A percentile compares a stretch with the other conserved stretches of the same genome.
phyloP scores from a whole-genome alignment of 2,113 vertebrate genomes.

The Jaculus jaculus region DNA sequence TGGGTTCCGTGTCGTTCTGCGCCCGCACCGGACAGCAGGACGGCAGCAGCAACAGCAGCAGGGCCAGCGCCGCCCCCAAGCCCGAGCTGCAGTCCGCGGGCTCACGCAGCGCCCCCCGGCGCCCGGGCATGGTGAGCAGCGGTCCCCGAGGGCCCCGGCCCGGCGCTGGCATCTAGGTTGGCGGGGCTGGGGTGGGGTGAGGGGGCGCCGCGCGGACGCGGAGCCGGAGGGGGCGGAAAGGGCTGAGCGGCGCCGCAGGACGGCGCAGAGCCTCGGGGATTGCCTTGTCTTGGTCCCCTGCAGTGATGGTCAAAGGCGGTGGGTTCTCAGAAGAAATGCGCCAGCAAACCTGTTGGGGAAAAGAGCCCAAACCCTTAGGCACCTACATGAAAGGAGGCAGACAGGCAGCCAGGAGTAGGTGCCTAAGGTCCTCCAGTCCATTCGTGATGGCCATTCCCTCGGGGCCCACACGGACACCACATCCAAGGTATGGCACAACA shows the following conservation, averaged over 20 bases:
- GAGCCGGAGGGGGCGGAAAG: neutral
- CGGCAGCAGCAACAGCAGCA: constrained; percentile 89
- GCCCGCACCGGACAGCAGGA: constrained; percentile 84
- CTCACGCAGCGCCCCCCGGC: constrained; percentile 77
- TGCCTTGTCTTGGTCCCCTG: neutral
- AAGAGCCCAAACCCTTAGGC: constrained; percentile 65
- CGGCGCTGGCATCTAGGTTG: constrained; percentile 54
- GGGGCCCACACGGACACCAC: neutral
- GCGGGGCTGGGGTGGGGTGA: too few species aligned
- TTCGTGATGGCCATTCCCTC: neutral
- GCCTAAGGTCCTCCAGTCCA: neutral
- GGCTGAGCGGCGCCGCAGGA: neutral
- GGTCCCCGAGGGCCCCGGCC: constrained; percentile 56
- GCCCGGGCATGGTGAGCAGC: constrained; percentile 75
- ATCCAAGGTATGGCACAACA: constrained; percentile 40
- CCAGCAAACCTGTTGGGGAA: constrained; percentile 78
- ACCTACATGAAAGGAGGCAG: neutral
- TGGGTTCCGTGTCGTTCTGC: constrained; percentile 98
- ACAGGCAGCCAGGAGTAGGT: neutral
- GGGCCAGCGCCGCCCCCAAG: constrained; percentile 87
- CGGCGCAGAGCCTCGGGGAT: neutral
- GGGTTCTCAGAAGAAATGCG: constrained; percentile 73
- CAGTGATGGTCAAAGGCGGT: constrained; percentile 44
- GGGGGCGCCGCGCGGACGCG: neutral
- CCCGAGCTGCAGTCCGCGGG: constrained; percentile 71